Evolutionary conservation across 92 coral and sea anemone species (phyloP).

Genomic region (Virgularia gustaviana): DNA sequence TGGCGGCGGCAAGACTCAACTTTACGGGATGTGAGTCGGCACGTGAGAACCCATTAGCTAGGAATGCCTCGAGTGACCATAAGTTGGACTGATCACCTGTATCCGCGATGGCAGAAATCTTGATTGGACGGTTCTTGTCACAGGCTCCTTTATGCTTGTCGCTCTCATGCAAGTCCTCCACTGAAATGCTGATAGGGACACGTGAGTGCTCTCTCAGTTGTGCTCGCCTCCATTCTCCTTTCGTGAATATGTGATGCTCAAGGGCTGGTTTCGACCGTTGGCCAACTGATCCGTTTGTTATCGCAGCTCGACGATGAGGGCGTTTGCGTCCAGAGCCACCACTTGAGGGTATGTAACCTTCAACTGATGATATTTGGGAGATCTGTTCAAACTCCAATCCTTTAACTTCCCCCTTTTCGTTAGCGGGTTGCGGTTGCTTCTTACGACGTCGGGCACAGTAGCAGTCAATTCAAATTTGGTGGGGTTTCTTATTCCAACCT

Average conservation of each 20-base stretch:
- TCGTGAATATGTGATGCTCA: background rate
- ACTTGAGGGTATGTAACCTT: background rate
- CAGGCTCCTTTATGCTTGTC: background rate
- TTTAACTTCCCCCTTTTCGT: background rate
- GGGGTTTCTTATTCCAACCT: constrained; percentile 10
- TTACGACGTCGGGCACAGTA: constrained; percentile 48
- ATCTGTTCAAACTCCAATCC: constrained; percentile 1
- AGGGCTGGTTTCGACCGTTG: constrained; percentile 5
- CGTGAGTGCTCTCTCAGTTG: constrained; percentile 24
- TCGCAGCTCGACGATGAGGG: background rate
- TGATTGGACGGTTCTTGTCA: no score
- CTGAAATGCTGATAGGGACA: constrained; percentile 6
- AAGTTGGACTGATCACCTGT: background rate
- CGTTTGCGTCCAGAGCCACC: constrained; percentile 13
- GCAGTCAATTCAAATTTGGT: constrained; percentile 29
- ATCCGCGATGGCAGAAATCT: background rate
- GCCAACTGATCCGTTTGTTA: constrained; percentile 32
- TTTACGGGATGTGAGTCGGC: background rate
- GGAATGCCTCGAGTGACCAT: background rate
- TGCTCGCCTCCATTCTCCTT: constrained; percentile 26
- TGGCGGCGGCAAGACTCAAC: background rate
- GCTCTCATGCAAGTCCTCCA: background rate
- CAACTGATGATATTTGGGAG: background rate
- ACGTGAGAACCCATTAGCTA: background rate
- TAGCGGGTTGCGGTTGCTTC: constrained; percentile 20